Base-by-base conservation (phyloP, 2,113 vertebrate species). In the Pachyramphus minor region DNA sequence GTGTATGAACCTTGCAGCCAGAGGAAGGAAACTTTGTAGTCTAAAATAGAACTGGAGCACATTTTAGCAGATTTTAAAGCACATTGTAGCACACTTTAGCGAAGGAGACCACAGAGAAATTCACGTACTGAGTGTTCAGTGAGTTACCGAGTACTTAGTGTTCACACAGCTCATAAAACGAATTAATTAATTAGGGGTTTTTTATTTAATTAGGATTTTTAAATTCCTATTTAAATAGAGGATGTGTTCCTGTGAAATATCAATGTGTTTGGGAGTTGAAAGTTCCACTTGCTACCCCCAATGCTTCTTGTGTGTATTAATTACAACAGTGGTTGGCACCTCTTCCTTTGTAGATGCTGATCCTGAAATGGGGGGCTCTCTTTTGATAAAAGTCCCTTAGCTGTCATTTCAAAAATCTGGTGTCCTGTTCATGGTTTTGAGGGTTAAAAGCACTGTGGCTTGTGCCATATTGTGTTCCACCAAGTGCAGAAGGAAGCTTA, bases 1-100 rank as follows among this genome's bases (percentile, higher is more conserved):
- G 56, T 53, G 25, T 81, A 56, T 89, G 81, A 89, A 30, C 50
- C 25, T 44, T 41, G 64, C 64, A 96, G 84, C 55, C 60, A 42
- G 84, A 71, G 60, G 47, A 87, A 30, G 73, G 49, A 90, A 50
- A 42, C 25, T 94, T 73, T 92, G 68, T 47, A 33, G 42, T 53
- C 68, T 75, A 13, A 84, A 94, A 81, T 56, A 86, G 83, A 79
- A 20, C 39, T 37, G 24, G n/a, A 47, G 60, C 10, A 56, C 30
- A 18, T 23, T 45, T 52, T 45, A 41, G 53, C 28, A 16, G 33
- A 41, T 62, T 50, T 50, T 37, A 24, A n/a, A 89, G 52, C 30
- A 30, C 14, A 0, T 23, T 79, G 86, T 72, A 68, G 55, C 37
- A 63, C 19, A 5, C 67, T 8, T 44, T 69, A 71, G n/a, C 66